These are phyloP conservation scores for Leptodirus hochenwartii DNA, from an alignment of 2,888 invertebrate species.

Conservation along the genomic window DNA sequence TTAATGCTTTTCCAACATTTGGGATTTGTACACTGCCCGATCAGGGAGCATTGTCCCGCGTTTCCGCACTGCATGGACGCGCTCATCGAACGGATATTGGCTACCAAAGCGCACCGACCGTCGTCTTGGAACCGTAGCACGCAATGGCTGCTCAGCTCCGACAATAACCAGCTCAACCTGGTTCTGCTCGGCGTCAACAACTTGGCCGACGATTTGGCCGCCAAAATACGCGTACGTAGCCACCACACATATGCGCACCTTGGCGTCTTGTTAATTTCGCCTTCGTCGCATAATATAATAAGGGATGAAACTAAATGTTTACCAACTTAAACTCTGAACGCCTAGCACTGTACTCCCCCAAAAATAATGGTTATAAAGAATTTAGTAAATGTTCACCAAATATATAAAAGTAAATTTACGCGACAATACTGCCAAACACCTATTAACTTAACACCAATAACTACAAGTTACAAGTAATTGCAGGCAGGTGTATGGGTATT, in stretches of 20 bases:
- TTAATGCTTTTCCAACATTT: conserved; percentile 88
- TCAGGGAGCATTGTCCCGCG: conserved; percentile 86
- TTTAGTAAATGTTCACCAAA: too few relatives aligned
- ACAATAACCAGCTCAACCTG: conserved; percentile 63
- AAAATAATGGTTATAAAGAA: too few relatives aligned
- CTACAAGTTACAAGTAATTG: too few relatives aligned
- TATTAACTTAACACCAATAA: too few relatives aligned
- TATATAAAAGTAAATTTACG: too few relatives aligned
- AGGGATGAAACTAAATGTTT: conserved; percentile 5
- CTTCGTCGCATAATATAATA: too few relatives aligned
- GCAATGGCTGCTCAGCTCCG: conserved; percentile 43
- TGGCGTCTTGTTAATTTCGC: too few relatives aligned
- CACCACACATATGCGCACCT: neutral
- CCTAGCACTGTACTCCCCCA: too few relatives aligned
- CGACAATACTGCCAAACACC: too few relatives aligned
- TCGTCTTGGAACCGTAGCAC: conserved; percentile 44
- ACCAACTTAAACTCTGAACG: too few relatives aligned
- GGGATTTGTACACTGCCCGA: conserved; percentile 90
- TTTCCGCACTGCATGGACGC: conserved; percentile 68
- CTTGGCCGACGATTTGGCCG: conserved; percentile 71
- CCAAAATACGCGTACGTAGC: conserved; percentile 48
- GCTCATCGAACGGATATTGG: conserved; percentile 50
- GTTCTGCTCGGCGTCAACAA: conserved; percentile 77
- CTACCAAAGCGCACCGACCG: conserved; percentile 45
- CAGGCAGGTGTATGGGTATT: too few relatives aligned